Evolutionary conservation across 1,140 invertebrate species (phyloP).

Genomic region (Listronotus oregonensis): DNA sequence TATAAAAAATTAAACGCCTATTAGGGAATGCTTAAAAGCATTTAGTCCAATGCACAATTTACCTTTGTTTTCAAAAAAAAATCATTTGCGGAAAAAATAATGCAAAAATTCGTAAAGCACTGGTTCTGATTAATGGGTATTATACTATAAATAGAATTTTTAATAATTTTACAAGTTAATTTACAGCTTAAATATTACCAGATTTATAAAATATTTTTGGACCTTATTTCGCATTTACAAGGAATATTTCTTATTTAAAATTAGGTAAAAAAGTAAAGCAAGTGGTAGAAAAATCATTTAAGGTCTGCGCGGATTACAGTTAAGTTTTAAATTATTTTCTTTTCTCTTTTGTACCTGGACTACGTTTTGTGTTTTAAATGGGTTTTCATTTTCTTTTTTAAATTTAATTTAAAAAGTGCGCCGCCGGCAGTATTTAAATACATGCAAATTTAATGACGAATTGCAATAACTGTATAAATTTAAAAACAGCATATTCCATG

Average conservation of each 20-base stretch:
- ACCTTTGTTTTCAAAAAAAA: too few species aligned
- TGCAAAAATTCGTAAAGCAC: too few species aligned
- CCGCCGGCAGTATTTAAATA: slow-evolving; percentile 27
- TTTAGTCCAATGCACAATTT: too few species aligned
- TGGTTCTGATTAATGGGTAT: too few species aligned
- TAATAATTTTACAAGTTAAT: too few species aligned
- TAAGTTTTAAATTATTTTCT: slow-evolving; percentile 29
- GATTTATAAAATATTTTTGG: too few species aligned
- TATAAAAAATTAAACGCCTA: too few species aligned
- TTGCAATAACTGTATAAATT: slow-evolving; percentile 24
- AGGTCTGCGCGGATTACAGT: slow-evolving; percentile 18
- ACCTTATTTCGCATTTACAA: background rate
- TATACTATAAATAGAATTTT: too few species aligned
- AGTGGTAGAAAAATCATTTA: slow-evolving; percentile 23
- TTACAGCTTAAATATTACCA: too few species aligned
- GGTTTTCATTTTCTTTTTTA: slow-evolving; percentile 30
- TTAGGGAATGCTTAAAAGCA: too few species aligned
- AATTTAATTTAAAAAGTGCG: slow-evolving; percentile 32
- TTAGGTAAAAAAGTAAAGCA: slow-evolving; percentile 15
- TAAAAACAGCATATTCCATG: too few species aligned
- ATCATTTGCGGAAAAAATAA: too few species aligned
- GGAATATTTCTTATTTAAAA: background rate
- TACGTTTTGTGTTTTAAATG: slow-evolving; percentile 30
- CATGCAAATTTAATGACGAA: slow-evolving; percentile 33
- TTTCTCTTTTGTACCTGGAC: slow-evolving; percentile 9